Conservation (phyloP, 2,888 invertebrate species). For the Watsonalla cultraria region DNA sequence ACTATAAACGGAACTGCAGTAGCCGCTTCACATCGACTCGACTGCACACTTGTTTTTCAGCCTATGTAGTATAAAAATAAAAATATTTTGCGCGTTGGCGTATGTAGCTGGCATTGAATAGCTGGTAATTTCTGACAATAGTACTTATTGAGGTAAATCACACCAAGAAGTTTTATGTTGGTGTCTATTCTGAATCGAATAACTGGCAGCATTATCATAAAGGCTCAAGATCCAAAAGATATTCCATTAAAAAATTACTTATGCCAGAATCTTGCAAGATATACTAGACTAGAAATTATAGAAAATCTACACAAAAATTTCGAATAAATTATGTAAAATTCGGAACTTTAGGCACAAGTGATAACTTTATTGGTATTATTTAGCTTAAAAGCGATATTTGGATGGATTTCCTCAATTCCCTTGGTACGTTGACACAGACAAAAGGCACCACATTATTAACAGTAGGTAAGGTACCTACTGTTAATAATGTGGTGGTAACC, state of each 20-base stretch:
- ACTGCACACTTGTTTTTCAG: no score
- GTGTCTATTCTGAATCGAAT: background rate
- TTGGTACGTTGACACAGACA: constrained; percentile 45
- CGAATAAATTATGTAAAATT: constrained; percentile 32
- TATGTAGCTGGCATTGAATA: no score
- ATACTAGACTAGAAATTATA: constrained; percentile 15
- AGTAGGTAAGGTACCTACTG: no score
- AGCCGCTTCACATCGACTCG: no score
- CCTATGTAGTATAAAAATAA: no score
- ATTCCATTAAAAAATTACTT: background rate
- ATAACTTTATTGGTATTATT: constrained; percentile 8
- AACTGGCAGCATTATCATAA: constrained; percentile 1
- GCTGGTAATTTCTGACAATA: no score
- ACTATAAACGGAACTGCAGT: no score
- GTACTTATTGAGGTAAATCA: no score
- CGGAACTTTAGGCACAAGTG: constrained; percentile 4
- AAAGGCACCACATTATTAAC: background rate
- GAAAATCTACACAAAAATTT: constrained; percentile 24
- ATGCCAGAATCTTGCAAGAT: constrained; percentile 16
- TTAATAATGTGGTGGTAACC: no score
- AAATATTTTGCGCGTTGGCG: no score
- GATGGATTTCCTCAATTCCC: constrained; percentile 61
- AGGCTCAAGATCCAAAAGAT: constrained; percentile 11
- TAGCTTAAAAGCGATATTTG: constrained; percentile 14
- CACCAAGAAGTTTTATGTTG: no score